Conservation (phyloP, 1,140 invertebrate species). For the Globodera ellingtonae region DNA sequence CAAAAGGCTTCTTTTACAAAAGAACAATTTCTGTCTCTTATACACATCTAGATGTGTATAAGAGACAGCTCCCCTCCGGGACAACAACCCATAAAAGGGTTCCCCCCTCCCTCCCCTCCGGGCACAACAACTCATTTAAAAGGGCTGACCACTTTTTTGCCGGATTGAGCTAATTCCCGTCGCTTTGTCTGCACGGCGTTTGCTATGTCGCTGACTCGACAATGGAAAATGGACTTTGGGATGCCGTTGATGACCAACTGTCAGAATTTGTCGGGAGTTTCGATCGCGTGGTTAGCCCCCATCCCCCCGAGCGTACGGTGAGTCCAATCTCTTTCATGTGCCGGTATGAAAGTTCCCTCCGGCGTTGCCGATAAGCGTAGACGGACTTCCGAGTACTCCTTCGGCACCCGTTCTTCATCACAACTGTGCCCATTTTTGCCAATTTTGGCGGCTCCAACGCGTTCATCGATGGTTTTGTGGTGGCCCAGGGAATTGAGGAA, state of each 20-base stretch:
- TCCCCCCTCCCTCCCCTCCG: too few species aligned
- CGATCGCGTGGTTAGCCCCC: too few species aligned
- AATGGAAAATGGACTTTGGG: conserved; percentile 26
- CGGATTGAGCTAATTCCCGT: conserved; percentile 5
- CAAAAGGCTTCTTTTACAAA: background rate
- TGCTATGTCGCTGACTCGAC: conserved; percentile 15
- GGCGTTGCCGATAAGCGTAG: conserved; percentile 20
- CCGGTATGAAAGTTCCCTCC: conserved; percentile 16
- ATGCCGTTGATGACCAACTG: conserved; percentile 24
- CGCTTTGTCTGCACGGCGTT: conserved; percentile 28
- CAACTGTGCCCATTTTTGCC: background rate
- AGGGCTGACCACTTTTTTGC: conserved; percentile 23
- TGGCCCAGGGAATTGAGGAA: background rate
- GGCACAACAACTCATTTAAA: background rate
- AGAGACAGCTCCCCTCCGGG: too few species aligned
- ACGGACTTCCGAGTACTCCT: conserved; percentile 15
- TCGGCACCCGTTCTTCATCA: too few species aligned
- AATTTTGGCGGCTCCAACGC: background rate
- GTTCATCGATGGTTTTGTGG: background rate
- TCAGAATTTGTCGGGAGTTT: conserved; percentile 6
- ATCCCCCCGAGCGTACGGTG: background rate
- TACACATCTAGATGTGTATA: too few species aligned
- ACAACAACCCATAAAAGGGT: background rate
- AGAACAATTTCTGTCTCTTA: too few species aligned
- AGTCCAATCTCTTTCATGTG: conserved; percentile 28